These are phyloP conservation scores for Melolontha melolontha DNA, from an alignment of 2,888 invertebrate species.

Conservation along the genomic window DNA sequence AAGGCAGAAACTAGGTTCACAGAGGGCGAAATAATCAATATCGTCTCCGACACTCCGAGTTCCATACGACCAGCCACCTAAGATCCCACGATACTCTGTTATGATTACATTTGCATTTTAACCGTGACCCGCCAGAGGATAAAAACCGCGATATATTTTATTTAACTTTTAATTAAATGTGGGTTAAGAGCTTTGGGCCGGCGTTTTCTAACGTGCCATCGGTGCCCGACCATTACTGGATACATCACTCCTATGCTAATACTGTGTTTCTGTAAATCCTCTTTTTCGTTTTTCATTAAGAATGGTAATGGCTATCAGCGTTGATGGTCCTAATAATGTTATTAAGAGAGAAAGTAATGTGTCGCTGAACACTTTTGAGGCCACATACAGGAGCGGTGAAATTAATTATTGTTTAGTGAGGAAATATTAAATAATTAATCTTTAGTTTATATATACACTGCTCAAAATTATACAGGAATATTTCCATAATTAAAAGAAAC, in stretches of 20 bases:
- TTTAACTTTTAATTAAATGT: constrained; percentile 56
- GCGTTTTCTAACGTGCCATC: constrained; percentile 14
- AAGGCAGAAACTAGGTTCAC: too few species aligned
- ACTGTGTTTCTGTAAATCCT: constrained; percentile 14
- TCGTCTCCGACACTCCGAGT: too few species aligned
- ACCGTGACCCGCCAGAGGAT: constrained; percentile 50
- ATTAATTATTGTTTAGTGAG: too few species aligned
- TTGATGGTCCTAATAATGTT: constrained; percentile 10
- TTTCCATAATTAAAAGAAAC: too few species aligned
- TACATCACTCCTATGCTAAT: constrained; percentile 18
- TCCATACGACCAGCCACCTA: not conserved
- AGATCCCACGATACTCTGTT: constrained; percentile 47
- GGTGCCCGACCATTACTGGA: constrained; percentile 3
- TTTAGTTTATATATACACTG: too few species aligned
- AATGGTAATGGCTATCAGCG: constrained; percentile 6
- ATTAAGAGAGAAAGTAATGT: constrained; percentile 8
- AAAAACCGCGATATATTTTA: constrained; percentile 57
- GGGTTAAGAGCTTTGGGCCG: constrained; percentile 49
- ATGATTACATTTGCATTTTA: constrained; percentile 58
- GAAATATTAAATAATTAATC: too few species aligned
- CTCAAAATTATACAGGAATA: too few species aligned
- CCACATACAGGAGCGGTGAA: too few species aligned
- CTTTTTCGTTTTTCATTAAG: constrained; percentile 29
- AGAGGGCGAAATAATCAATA: too few species aligned
- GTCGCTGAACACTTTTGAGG: not conserved